phyloP scores from a whole-genome alignment of 2,888 invertebrate species.

The Pyrocoelia pectoralis region DNA sequence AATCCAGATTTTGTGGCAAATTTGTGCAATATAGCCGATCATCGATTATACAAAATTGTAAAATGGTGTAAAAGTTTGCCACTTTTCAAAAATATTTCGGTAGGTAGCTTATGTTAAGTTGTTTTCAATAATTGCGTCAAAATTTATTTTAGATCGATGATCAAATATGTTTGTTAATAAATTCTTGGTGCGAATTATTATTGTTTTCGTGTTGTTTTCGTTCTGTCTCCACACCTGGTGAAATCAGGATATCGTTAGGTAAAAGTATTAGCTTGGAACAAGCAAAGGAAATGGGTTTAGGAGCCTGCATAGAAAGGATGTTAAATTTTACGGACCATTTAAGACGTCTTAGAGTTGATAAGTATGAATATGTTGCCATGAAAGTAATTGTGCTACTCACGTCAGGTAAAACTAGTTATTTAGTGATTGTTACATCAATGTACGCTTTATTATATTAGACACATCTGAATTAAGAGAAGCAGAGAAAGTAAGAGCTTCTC shows the following conservation, averaged over 20 bases:
- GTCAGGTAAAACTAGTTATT: constrained; percentile 71
- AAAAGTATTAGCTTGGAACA: constrained; percentile 72
- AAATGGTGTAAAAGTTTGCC: constrained; percentile 99
- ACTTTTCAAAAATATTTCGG: constrained; percentile 94
- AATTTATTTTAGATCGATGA: constrained; percentile 85
- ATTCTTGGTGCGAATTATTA: constrained; percentile 95
- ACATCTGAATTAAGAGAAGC: constrained; percentile 92
- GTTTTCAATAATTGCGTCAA: neutral
- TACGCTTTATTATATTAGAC: too few relatives aligned
- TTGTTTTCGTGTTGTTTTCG: constrained; percentile 94
- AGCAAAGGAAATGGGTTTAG: constrained; percentile 77
- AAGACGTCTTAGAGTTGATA: constrained; percentile 86
- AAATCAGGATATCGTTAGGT: constrained; percentile 74
- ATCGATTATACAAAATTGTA: constrained; percentile 94
- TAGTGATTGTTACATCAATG: too few relatives aligned
- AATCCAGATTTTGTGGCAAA: constrained; percentile 88
- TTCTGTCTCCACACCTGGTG: constrained; percentile 89
- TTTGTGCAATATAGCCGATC: constrained; percentile 93
- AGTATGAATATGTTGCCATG: constrained; percentile 96
- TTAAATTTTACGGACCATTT: constrained; percentile 93
- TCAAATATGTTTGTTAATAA: constrained; percentile 95
- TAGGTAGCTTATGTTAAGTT: constrained; percentile 60
- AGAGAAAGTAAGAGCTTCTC: constrained; percentile 92
- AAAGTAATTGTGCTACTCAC: constrained; percentile 93
- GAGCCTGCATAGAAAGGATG: constrained; percentile 93